Conservation (phyloP, 2,888 invertebrate species). For the Mesochorus sp. region DNA sequence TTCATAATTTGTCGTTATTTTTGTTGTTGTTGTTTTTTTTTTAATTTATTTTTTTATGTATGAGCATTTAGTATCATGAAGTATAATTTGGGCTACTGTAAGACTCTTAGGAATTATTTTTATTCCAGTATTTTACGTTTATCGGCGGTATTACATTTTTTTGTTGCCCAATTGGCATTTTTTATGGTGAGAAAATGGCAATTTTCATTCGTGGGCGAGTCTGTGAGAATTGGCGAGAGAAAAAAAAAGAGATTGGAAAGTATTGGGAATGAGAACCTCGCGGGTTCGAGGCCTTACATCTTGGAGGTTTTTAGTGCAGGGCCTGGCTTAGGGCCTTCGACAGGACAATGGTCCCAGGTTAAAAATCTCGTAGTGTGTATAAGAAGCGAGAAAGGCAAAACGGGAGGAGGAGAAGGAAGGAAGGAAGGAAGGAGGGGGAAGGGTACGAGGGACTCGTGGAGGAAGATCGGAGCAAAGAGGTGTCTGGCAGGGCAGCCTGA, state of each 20-base stretch:
- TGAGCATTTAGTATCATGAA: too few species aligned
- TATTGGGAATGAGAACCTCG: conserved; percentile 54
- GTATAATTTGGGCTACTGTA: too few species aligned
- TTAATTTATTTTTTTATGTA: too few species aligned
- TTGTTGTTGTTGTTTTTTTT: too few species aligned
- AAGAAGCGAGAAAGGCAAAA: neutral
- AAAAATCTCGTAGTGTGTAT: conserved; percentile 51
- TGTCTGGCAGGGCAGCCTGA: conserved; percentile 66
- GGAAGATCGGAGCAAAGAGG: conserved; percentile 54
- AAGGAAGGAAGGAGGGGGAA: neutral
- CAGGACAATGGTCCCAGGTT: conserved; percentile 68
- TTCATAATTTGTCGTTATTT: too few species aligned
- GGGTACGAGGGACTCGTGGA: conserved; percentile 38
- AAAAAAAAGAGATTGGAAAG: neutral
- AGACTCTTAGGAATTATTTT: too few species aligned
- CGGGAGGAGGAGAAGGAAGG: conserved; percentile 8
- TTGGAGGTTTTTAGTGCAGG: conserved; percentile 56
- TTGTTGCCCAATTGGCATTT: too few species aligned
- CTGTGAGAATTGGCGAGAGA: too few species aligned
- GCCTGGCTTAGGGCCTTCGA: conserved; percentile 63
- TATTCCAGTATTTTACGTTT: too few species aligned
- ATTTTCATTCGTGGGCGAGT: too few species aligned
- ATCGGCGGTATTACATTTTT: too few species aligned
- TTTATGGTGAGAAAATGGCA: too few species aligned
- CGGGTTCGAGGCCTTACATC: conserved; percentile 45